These are phyloP conservation scores for Pyrgilauda ruficollis DNA, from an alignment of 2,113 vertebrate species.

Conservation along the genomic window DNA sequence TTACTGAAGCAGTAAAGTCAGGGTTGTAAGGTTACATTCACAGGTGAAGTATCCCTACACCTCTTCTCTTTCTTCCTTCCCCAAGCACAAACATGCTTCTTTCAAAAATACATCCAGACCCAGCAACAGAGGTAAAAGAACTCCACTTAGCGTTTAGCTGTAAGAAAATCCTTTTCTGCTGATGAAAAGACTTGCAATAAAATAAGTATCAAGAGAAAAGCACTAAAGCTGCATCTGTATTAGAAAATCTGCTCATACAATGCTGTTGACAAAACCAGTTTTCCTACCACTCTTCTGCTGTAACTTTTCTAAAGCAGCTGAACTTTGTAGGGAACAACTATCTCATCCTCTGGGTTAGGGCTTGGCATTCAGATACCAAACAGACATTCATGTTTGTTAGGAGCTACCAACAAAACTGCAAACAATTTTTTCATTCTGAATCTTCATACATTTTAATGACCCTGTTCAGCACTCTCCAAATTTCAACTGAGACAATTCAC, in stretches of 20 bases:
- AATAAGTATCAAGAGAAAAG: neutral
- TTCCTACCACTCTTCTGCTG: neutral
- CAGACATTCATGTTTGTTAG: neutral
- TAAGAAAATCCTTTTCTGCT: neutral
- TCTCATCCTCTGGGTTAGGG: neutral
- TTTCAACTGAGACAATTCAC: neutral
- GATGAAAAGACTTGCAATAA: neutral
- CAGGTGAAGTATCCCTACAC: neutral
- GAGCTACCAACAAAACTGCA: neutral
- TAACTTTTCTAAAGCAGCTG: neutral
- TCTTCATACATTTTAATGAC: neutral
- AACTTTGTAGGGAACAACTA: neutral
- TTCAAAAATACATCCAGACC: neutral
- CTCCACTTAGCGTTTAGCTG: neutral
- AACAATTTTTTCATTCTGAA: neutral
- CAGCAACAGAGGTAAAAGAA: neutral
- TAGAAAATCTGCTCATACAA: neutral
- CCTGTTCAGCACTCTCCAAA: neutral
- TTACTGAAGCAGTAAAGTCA: neutral
- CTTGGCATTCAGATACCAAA: neutral
- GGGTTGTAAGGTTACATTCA: neutral
- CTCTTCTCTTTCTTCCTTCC: neutral
- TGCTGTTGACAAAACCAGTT: neutral
- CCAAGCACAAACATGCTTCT: neutral
- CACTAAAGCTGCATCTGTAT: neutral